These are phyloP conservation scores for Drosophila ercepeae DNA, from an alignment of 1,140 invertebrate species.

Conservation along the genomic window DNA sequence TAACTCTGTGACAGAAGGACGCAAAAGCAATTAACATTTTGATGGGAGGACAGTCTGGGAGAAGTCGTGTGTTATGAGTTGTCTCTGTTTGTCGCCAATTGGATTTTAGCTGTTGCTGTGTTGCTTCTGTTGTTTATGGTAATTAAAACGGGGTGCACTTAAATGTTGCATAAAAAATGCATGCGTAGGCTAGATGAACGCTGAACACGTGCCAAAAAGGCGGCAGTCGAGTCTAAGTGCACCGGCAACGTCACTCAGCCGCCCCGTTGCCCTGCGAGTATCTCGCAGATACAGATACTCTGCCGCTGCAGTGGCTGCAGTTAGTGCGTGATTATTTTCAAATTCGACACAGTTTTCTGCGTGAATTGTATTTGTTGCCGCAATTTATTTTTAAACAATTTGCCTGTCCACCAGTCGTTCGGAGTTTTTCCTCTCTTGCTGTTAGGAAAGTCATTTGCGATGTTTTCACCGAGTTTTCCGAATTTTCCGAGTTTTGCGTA, in stretches of 20 bases:
- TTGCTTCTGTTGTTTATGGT: slow-evolving; percentile 61
- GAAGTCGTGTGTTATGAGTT: slow-evolving; percentile 41
- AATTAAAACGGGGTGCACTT: slow-evolving; percentile 77
- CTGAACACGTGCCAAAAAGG: slow-evolving; percentile 77
- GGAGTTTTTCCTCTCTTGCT: slow-evolving; percentile 11
- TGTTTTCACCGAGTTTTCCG: slow-evolving; percentile 69
- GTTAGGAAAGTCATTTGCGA: slow-evolving; percentile 70
- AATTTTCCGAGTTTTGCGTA: slow-evolving; percentile 56
- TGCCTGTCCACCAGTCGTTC: slow-evolving; percentile 24
- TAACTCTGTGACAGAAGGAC: slow-evolving; percentile 42
- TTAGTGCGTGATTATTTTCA: slow-evolving; percentile 81
- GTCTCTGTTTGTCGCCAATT: slow-evolving; percentile 53
- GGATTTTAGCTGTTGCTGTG: slow-evolving; percentile 44
- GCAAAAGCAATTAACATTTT: slow-evolving; percentile 77
- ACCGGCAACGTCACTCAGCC: slow-evolving; percentile 69
- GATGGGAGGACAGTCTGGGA: slow-evolving; percentile 31
- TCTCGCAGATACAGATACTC: slow-evolving; percentile 46
- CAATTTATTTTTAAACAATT: slow-evolving; percentile 74
- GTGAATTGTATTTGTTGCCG: slow-evolving; percentile 71
- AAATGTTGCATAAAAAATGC: slow-evolving; percentile 78
- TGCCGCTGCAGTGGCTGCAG: slow-evolving; percentile 35
- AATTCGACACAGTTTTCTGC: slow-evolving; percentile 80
- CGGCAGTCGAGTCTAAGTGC: slow-evolving; percentile 57
- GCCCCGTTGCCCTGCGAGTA: slow-evolving; percentile 44
- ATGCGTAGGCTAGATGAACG: slow-evolving; percentile 63